phyloP scores from a whole-genome alignment of 2,888 invertebrate species.

The Craniophora ligustri region DNA sequence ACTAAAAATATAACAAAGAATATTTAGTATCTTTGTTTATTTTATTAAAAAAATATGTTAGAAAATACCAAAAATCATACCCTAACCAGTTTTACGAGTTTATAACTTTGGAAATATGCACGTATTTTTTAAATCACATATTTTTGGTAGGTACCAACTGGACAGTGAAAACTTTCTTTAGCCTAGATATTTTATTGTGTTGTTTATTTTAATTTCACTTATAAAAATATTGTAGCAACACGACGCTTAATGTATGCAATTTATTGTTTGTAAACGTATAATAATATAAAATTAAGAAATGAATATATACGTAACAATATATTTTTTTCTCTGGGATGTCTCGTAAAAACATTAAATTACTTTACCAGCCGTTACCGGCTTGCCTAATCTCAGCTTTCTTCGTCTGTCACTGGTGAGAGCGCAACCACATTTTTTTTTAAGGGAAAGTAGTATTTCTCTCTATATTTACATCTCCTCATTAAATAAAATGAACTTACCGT shows the following conservation, averaged over 20 bases:
- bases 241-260: neutral
- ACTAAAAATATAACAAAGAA: too few relatives aligned
- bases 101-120: neutral
- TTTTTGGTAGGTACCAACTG: too few relatives aligned
- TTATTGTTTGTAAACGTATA: neutral
- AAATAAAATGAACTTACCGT: conserved; percentile 63
- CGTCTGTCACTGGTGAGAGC: conserved; percentile 67
- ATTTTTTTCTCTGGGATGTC: conserved; percentile 4
- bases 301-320: neutral
- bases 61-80: too few relatives aligned
- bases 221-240: neutral
- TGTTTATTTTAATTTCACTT: neutral
- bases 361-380: conserved; percentile 55
- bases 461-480: conserved; percentile 24
- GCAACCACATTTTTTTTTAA: conserved; percentile 56
- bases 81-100: neutral
- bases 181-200: neutral
- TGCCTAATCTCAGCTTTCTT: conserved; percentile 70
- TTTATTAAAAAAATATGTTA: too few relatives aligned
- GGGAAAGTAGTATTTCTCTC: conserved; percentile 60
- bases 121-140: too few relatives aligned
- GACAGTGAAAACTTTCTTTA: neutral
- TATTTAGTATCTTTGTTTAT: too few relatives aligned
- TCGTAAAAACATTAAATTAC: conserved; percentile 43
- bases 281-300: neutral